These are phyloP conservation scores for Muschampia plurimacula DNA, from an alignment of 2,888 invertebrate genomes.

Conservation along the genomic window DNA sequence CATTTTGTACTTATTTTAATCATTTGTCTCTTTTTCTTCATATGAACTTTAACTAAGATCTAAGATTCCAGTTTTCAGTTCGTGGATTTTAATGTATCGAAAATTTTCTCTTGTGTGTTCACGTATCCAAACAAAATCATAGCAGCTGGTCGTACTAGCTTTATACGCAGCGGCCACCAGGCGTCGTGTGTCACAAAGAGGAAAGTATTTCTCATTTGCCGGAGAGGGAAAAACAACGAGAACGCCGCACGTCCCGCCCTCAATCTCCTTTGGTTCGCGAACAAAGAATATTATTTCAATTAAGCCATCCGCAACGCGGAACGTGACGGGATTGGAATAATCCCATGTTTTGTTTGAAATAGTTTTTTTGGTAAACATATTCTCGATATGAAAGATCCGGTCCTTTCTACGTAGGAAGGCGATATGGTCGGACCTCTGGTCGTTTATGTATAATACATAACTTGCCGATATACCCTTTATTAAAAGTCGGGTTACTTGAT, in stretches of 20 bases:
- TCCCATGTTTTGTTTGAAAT: constrained; percentile 37
- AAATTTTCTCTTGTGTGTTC: no score
- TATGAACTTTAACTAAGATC: no score
- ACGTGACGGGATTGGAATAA: constrained; percentile 39
- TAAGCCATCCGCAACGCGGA: constrained; percentile 55
- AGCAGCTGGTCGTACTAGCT: constrained; percentile 41
- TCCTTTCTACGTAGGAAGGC: constrained; percentile 12
- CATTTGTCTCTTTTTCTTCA: no score
- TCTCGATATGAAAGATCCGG: constrained; percentile 20
- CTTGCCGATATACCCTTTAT: background rate
- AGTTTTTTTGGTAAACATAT: constrained; percentile 33
- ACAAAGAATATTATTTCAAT: constrained; percentile 81
- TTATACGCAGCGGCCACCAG: constrained; percentile 57
- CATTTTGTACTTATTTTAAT: no score
- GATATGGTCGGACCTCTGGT: constrained; percentile 18
- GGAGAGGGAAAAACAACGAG: constrained; percentile 59
- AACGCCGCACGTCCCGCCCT: constrained; percentile 60
- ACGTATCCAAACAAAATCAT: constrained; percentile 26
- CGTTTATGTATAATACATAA: background rate
- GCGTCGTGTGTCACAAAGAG: constrained; percentile 75
- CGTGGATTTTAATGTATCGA: no score
- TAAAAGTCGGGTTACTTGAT: background rate
- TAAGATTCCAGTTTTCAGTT: no score
- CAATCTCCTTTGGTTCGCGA: constrained; percentile 71
- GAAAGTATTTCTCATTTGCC: constrained; percentile 78